These are phyloP conservation scores for Cheilosia vernalis DNA, from an alignment of 2,888 invertebrate genomes.

Conservation along the genomic window DNA sequence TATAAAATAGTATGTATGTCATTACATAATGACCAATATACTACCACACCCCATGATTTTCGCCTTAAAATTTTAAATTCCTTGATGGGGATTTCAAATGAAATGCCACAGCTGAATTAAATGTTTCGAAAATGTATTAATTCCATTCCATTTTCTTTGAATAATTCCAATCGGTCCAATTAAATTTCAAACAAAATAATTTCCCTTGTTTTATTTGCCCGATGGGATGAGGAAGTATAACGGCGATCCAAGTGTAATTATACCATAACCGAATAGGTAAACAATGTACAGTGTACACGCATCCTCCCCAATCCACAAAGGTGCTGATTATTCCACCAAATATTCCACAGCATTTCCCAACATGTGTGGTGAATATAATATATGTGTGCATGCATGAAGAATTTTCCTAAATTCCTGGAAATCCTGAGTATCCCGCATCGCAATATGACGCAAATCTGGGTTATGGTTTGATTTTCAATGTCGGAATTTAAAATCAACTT, in stretches of 20 bases:
- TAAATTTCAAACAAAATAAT: too few relatives aligned
- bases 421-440: slow-evolving; percentile 1
- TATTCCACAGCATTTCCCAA: slow-evolving; percentile 30
- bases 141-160: too few relatives aligned
- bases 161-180: too few relatives aligned
- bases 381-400: neutral
- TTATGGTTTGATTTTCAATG: slow-evolving; percentile 1
- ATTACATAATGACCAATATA: too few relatives aligned
- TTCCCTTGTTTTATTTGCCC: neutral
- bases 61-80: too few relatives aligned
- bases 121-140: too few relatives aligned
- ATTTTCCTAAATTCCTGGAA: slow-evolving; percentile 1
- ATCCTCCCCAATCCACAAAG: neutral
- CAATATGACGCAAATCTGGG: slow-evolving; percentile 18
- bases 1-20: too few relatives aligned
- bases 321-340: slow-evolving; percentile 29
- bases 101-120: too few relatives aligned
- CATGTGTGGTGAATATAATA: neutral
- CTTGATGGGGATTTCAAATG: too few relatives aligned
- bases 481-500: neutral
- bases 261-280: slow-evolving; percentile 1
- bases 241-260: neutral
- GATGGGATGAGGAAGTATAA: neutral
- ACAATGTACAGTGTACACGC: slow-evolving; percentile 7
- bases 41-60: too few relatives aligned